A percentile compares a stretch with the other conserved stretches of the same genome.
phyloP scores from a whole-genome alignment of 2,797 vertebrate genomes.

The Pipistrellus pygmaeus region DNA sequence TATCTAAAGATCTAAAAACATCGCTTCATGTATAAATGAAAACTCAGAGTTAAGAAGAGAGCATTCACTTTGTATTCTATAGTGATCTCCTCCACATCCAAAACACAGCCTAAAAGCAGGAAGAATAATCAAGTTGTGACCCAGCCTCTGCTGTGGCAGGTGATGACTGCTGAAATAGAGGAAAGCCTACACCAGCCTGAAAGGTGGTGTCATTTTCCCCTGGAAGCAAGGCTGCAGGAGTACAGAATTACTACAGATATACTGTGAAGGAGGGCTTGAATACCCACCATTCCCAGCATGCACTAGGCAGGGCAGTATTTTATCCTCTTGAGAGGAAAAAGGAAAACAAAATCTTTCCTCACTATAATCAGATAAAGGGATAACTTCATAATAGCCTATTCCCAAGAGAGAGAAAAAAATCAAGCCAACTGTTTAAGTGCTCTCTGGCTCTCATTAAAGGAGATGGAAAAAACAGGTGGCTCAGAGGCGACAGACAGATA shows the following conservation, averaged over 20 bases:
- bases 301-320: not conserved
- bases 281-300: not conserved
- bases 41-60: not conserved
- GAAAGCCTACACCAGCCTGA: conserved; percentile 58
- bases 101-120: not conserved
- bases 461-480: conserved; percentile 66
- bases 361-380: conserved; percentile 63
- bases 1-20: not conserved
- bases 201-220: conserved; percentile 56
- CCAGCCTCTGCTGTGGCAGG: conserved; percentile 52
- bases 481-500: not conserved
- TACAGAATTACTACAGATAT: conserved; percentile 38
- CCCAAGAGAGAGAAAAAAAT: conserved; percentile 43
- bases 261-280: not conserved
- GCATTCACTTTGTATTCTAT: not conserved
- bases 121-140: not conserved
- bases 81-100: not conserved
- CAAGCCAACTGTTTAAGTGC: conserved; percentile 68
- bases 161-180: not conserved
- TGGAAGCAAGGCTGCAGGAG: not conserved
- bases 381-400: conserved; percentile 61
- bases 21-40: not conserved
- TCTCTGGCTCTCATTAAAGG: conserved; percentile 64
- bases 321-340: conserved; percentile 44
- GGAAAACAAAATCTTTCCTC: conserved; percentile 42